Percentiles rank a stretch among this genome's conserved stretches.
phyloP scores from a whole-genome alignment of 2,797 vertebrate species.

The Pipistrellus pygmaeus region DNA sequence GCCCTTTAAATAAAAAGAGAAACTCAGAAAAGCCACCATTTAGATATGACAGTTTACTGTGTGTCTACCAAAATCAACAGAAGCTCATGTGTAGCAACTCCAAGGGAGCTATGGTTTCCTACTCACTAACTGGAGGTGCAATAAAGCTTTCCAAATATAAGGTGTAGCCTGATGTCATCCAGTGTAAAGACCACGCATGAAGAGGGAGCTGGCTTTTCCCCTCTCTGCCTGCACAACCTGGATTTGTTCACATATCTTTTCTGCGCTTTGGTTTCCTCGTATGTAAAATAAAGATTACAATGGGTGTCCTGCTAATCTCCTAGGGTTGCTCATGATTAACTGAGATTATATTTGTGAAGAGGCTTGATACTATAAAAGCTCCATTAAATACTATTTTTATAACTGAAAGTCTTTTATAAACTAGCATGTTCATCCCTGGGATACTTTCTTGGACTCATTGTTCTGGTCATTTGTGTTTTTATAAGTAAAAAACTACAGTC shows the following conservation, averaged over 20 bases:
- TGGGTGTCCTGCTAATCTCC: not conserved
- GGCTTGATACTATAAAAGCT: not conserved
- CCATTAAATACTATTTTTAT: conserved; percentile 9
- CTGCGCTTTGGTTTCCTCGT: not conserved
- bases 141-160: not conserved
- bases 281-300: not conserved
- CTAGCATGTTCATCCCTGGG: not conserved
- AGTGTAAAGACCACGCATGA: not conserved
- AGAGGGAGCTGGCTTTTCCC: not conserved
- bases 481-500: conserved; percentile 17
- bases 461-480: conserved; percentile 29
- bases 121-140: not conserved
- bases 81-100: not conserved
- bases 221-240: not conserved
- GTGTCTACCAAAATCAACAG: not conserved
- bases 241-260: not conserved
- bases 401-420: conserved; percentile 19
- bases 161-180: not conserved
- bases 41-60: not conserved
- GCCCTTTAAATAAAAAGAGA: not conserved
- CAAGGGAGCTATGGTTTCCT: not conserved
- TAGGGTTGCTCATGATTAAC: not conserved
- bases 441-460: not conserved
- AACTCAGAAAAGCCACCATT: not conserved
- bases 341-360: conserved; percentile 36